Base-by-base conservation (phyloP, 2,888 invertebrate species). In the Protodeltote pygarga region DNA sequence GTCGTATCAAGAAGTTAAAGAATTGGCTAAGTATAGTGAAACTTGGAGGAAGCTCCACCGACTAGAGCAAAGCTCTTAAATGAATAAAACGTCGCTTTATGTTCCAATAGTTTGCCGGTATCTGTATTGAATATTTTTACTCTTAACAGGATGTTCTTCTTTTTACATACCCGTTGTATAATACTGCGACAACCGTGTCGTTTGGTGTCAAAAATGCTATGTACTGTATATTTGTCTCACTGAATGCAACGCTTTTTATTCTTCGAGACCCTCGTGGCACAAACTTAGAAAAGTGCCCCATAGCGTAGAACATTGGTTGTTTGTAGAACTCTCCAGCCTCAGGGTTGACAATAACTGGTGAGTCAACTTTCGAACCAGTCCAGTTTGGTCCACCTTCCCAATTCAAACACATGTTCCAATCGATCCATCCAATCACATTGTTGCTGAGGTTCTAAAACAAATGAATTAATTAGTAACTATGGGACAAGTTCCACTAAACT, bases 241-340 rank as follows among this genome's bases (percentile, higher is more conserved):
- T n/a, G 0, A 11, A n/a, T 2, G 27, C 10, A 8, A 11, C 35
- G 0, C 16, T 23, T 17, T 31, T 21, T 1, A 61, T 48, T 11
- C 62, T 48, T 2, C 21, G 23, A 1, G 61, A 61, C 0, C 47
- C 47, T 28, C 50, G n/a, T 2, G 94, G 92, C 15, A 96, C 79
- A 67, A 95, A 95, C 83, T 94, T 95, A 44, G 95, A 93, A 71
- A 95, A 94, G 77, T 98, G 98, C 0, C 95, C 96, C 65, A 98
- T 79, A 0, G 94, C 95, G 79, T 98, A 98, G 82, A 93, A 98
- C 93, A 95, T 95, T 0, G 98, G 98, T 72, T 98, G 97, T 72
- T 97, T 98, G 77, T 57, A 48, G 8, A 61, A 57, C 35, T 62
- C 61, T 5, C 45, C 48, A 0, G 20, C 19, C 1, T 16, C 14